Base-by-base conservation (phyloP, 1,140 invertebrate species). In the Drosophila sp. region DNA sequence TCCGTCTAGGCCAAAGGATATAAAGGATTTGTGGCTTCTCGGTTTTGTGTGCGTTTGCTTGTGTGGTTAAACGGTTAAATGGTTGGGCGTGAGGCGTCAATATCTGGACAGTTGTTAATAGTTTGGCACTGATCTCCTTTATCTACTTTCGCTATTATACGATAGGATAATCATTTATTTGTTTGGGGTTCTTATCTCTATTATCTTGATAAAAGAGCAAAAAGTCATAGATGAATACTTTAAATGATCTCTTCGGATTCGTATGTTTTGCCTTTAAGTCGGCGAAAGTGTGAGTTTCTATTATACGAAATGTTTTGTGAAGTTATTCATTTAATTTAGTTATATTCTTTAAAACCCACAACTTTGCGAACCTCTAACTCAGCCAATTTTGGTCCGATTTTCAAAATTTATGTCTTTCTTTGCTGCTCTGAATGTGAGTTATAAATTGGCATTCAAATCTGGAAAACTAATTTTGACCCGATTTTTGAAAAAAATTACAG, bases 41-140 rank as follows among this genome's bases (percentile, higher is more conserved):
- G 47, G 56, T 44, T 68, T 41, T 67, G 55, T 38, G 55, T 27
- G 60, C 50, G 66, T 62, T 50, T 64, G 60, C 63, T 17, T 32
- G 44, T 73, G 30, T 78, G 17, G 17, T 17, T 17, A 17, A 17
- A 17, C 17, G 17, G 75, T 17, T 83, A 81, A 81, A 86, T 80
- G 72, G 77, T 71, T 68, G 79, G 83, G 44, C 44, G 44, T 50
- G 44, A 50, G 83, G 76, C 83, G 72, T 86, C 79, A 78, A 72
- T 72, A 86, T 86, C 83, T 74, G 57, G 70, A 89, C 84, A 87
- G 84, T 89, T 89, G 84, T 81, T 78, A 78, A 84, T 89, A 84
- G 70, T 86, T 50, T 78, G 54, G 50, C 29, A 47, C 25, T 75
- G 69, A 80, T 75, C 60, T 68, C 8, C 38, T 27, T 60, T 30